phyloP scores from a whole-genome alignment of 2,113 vertebrate genomes.

The Myodes glareolus region DNA sequence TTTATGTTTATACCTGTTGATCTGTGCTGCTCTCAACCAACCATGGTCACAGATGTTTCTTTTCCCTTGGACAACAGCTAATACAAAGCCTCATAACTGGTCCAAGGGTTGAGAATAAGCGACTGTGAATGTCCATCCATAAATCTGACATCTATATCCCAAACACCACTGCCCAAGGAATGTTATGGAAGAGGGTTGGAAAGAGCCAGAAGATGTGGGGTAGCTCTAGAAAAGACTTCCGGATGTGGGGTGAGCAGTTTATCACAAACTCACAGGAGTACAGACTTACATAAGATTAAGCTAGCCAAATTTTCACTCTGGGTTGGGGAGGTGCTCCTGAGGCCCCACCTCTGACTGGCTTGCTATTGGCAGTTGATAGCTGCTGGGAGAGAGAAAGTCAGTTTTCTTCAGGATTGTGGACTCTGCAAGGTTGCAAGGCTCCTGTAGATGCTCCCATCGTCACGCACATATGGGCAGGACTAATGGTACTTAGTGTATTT shows the following conservation, averaged over 20 bases:
- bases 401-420: neutral
- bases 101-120: neutral
- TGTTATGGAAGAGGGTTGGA: neutral
- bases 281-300: neutral
- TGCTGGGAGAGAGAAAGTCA: neutral
- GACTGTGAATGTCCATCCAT: neutral
- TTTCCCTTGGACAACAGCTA: neutral
- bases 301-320: neutral
- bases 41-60: neutral
- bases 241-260: neutral
- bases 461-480: too few relatives aligned
- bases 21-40: neutral
- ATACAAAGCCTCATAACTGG: too few relatives aligned
- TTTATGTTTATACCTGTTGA: neutral
- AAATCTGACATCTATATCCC: neutral
- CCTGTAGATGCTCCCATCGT: neutral
- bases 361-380: neutral
- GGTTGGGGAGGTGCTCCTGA: neutral
- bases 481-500: neutral
- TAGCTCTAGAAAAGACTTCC: neutral
- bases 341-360: neutral
- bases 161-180: neutral
- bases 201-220: neutral
- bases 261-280: neutral
- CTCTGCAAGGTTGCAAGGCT: neutral